A percentile compares a stretch with the other conserved stretches of the same genome.
These are phyloP conservation scores for Ectemnius cavifrons DNA, from an alignment of 2,888 invertebrate species.

Conservation along the genomic window DNA sequence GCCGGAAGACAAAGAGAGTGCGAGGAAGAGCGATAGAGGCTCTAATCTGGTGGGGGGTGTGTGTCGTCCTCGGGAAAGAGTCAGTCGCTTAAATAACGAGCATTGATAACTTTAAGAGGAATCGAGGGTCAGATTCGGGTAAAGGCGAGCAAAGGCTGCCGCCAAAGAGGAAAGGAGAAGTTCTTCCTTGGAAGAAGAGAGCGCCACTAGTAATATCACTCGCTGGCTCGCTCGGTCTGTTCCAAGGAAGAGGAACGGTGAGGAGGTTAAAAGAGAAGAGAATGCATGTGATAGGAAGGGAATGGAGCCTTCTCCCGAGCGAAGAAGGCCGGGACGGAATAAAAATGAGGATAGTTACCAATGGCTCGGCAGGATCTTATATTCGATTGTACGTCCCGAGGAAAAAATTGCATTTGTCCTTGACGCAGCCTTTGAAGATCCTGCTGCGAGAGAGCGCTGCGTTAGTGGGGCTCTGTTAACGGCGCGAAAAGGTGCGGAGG, in stretches of 20 bases:
- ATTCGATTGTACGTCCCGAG: slow-evolving; percentile 60
- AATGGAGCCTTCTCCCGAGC: not conserved
- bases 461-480: too few relatives aligned
- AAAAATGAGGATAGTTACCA: slow-evolving; percentile 64
- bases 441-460: too few relatives aligned
- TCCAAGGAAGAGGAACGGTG: slow-evolving; percentile 31
- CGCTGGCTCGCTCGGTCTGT: too few relatives aligned
- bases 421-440: slow-evolving; percentile 56
- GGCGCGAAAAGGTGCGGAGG: slow-evolving; percentile 49
- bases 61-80: too few relatives aligned
- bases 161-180: not conserved
- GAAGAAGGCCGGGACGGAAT: slow-evolving; percentile 53
- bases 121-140: slow-evolving; percentile 9
- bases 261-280: slow-evolving; percentile 36
- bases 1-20: not conserved
- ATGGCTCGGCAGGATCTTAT: slow-evolving; percentile 63
- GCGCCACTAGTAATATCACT: not conserved
- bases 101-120: slow-evolving; percentile 41
- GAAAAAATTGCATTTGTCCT: slow-evolving; percentile 69
- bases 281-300: not conserved
- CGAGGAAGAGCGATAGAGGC: not conserved
- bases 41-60: too few relatives aligned
- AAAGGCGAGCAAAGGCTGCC: not conserved
- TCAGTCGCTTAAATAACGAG: slow-evolving; percentile 45
- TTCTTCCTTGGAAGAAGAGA: not conserved